These are phyloP conservation scores for Hormaphis cornu DNA, from an alignment of 1,140 invertebrate species.

Conservation along the genomic window DNA sequence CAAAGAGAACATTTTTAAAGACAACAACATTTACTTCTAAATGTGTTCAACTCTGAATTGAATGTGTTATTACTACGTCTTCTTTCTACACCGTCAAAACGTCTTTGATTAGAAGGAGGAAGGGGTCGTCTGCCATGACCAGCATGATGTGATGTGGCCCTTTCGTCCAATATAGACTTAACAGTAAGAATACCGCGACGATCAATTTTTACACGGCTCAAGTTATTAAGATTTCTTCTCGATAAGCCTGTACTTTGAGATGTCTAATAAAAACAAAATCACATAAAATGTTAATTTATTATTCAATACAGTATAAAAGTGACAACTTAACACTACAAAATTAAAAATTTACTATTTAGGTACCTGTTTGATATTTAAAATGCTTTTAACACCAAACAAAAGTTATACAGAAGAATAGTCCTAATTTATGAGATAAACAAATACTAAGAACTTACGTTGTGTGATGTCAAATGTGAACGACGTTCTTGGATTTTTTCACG, in stretches of 20 bases:
- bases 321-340: too few relatives aligned
- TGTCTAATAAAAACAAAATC: not conserved
- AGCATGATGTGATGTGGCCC: not conserved
- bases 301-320: too few relatives aligned
- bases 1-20: not conserved
- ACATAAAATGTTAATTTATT: too few relatives aligned
- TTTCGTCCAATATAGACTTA: slow-evolving; percentile 11
- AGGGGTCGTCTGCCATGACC: not conserved
- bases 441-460: not conserved
- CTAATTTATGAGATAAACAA: not conserved
- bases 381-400: too few relatives aligned
- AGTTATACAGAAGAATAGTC: too few relatives aligned
- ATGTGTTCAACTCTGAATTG: slow-evolving; percentile 12
- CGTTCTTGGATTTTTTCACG: slow-evolving; percentile 16
- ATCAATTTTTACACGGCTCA: slow-evolving; percentile 22
- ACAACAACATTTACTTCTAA: slow-evolving; percentile 7
- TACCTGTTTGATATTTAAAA: too few relatives aligned
- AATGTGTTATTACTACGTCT: slow-evolving; percentile 15
- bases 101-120: not conserved
- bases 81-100: not conserved
- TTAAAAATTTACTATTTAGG: too few relatives aligned
- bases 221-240: not conserved
- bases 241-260: not conserved
- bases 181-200: slow-evolving; percentile 23
- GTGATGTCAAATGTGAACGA: not conserved